Evolutionary conservation across 1,140 invertebrate genomes (phyloP).

Genomic region (Drosophila sp.): DNA sequence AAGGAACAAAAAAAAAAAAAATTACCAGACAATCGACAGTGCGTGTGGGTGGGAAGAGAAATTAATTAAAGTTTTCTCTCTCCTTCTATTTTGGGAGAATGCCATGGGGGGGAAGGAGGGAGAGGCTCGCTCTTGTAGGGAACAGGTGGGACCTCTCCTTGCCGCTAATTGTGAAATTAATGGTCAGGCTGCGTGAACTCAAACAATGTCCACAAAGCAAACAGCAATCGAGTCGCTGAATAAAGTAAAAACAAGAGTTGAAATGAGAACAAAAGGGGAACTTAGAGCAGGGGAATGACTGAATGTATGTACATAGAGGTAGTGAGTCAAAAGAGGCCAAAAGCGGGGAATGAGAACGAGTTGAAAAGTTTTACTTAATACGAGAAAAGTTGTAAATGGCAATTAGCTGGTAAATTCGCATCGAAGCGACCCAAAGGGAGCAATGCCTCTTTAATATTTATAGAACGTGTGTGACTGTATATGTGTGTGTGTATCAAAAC

Average conservation of each 20-base stretch:
- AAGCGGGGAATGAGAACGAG: conserved; percentile 28
- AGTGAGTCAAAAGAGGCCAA: conserved; percentile 21
- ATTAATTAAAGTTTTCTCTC: conserved; percentile 65
- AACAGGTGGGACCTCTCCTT: conserved; percentile 3
- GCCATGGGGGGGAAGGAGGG: background rate
- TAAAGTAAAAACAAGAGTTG: conserved; percentile 11
- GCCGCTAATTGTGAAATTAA: conserved; percentile 75
- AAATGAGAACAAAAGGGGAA: conserved; percentile 9
- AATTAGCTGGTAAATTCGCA: conserved; percentile 63
- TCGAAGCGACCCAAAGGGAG: background rate
- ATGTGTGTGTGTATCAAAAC: background rate
- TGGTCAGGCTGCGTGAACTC: conserved; percentile 70
- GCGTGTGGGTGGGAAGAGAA: conserved; percentile 15
- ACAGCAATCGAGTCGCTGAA: conserved; percentile 62
- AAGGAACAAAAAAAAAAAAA: conserved; percentile 15
- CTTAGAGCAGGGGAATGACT: background rate
- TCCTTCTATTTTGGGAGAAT: conserved; percentile 1
- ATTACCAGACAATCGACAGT: conserved; percentile 40
- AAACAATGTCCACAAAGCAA: conserved; percentile 73
- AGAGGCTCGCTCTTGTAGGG: background rate
- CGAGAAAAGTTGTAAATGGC: conserved; percentile 74
- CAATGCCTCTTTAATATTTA: conserved; percentile 47
- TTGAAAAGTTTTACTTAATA: conserved; percentile 69
- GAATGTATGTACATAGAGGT: conserved; percentile 10
- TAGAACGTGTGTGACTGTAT: background rate